Conservation (phyloP, 2,888 invertebrate genomes). For the Oxytorus armatus region DNA sequence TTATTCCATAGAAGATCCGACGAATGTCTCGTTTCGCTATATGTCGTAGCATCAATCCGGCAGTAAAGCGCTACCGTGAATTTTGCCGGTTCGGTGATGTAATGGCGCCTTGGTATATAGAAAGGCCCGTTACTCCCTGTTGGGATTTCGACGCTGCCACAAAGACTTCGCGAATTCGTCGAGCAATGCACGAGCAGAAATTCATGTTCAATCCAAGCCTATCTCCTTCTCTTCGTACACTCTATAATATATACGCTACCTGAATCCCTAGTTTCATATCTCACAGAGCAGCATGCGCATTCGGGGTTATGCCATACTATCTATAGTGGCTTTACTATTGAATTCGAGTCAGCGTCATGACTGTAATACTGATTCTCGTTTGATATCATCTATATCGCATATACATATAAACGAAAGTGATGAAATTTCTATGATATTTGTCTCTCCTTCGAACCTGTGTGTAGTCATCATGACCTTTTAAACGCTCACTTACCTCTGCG, state of each 20-base stretch:
- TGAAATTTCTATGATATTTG: no score
- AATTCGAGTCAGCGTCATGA: constrained; percentile 40
- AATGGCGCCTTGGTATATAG: constrained; percentile 33
- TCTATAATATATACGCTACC: constrained; percentile 19
- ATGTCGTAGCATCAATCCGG: neutral
- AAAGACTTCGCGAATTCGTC: constrained; percentile 42
- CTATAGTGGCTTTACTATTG: constrained; percentile 42
- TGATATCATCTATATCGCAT: constrained; percentile 23
- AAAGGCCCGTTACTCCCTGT: constrained; percentile 9
- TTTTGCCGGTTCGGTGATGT: constrained; percentile 47
- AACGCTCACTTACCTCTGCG: no score
- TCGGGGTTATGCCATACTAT: constrained; percentile 15
- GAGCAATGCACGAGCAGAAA: constrained; percentile 41
- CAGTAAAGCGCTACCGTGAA: neutral
- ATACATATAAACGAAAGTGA: neutral
- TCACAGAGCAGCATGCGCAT: constrained; percentile 31
- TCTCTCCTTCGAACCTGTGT: no score
- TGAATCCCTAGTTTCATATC: constrained; percentile 38
- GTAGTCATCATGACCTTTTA: no score
- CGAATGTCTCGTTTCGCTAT: no score
- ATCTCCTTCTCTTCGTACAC: constrained; percentile 17
- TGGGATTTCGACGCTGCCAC: constrained; percentile 25
- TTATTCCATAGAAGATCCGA: no score
- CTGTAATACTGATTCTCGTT: constrained; percentile 23
- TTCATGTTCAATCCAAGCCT: constrained; percentile 43